phyloP scores from a whole-genome alignment of 1,140 invertebrate species.

The Drosophila santomea region DNA sequence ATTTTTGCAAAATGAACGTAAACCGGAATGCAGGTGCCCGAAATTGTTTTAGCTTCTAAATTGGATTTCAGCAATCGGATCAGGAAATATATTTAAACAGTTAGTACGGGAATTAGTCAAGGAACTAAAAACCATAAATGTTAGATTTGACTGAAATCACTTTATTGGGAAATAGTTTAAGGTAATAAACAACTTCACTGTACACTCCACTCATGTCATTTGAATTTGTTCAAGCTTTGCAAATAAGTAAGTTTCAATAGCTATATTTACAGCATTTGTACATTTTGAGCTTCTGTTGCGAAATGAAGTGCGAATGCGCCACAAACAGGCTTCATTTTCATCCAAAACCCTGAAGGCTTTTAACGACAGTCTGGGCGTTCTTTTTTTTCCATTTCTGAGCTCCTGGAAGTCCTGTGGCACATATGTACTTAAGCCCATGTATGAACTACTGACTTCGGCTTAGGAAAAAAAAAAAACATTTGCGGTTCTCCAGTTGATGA shows the following conservation, averaged over 20 bases:
- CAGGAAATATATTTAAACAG: neutral
- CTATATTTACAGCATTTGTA: too few relatives aligned
- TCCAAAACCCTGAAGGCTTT: constrained; percentile 34
- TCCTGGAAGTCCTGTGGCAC: constrained; percentile 10
- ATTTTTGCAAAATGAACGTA: neutral
- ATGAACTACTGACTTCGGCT: constrained; percentile 52
- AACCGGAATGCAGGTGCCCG: too few relatives aligned
- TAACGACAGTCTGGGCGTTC: constrained; percentile 51
- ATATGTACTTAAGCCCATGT: constrained; percentile 16
- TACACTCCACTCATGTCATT: too few relatives aligned
- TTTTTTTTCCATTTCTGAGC: neutral
- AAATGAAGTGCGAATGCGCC: constrained; percentile 44
- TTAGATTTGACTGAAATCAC: neutral
- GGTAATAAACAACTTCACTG: too few relatives aligned
- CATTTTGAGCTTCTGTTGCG: neutral
- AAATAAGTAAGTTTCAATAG: too few relatives aligned
- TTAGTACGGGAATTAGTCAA: neutral
- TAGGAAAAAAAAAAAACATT: constrained; percentile 72
- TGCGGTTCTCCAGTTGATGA: constrained; percentile 50
- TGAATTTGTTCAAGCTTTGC: too few relatives aligned
- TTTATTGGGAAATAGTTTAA: too few relatives aligned
- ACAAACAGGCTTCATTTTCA: constrained; percentile 2
- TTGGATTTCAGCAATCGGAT: constrained; percentile 13
- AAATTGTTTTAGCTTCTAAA: constrained; percentile 5
- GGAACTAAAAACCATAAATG: neutral